phyloP scores from a whole-genome alignment of 2,797 vertebrate genomes.

The Anolis apletophallus region DNA sequence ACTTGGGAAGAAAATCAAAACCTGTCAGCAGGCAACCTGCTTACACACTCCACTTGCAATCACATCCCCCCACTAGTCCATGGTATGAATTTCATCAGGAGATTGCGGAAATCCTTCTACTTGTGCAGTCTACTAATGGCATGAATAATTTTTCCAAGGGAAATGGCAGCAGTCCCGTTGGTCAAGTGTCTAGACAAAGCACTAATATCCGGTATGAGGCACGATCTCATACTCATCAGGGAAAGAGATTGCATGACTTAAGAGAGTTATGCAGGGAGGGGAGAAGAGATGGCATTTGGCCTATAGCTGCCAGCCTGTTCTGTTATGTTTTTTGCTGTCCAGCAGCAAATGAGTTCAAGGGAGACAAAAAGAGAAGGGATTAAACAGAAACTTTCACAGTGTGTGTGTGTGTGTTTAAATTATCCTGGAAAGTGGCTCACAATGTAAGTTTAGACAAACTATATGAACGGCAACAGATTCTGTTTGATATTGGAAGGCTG shows the following conservation, averaged over 20 bases:
- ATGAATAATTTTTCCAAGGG: slow-evolving; percentile 16
- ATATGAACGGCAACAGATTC: too few relatives aligned
- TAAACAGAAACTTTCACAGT: not conserved
- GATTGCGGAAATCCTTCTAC: slow-evolving; percentile 5
- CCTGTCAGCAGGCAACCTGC: not conserved
- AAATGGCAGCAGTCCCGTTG: slow-evolving; percentile 31
- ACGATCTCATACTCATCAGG: not conserved
- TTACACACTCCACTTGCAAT: not conserved
- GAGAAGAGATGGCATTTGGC: not conserved
- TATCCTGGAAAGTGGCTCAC: too few relatives aligned
- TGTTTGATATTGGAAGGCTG: too few relatives aligned
- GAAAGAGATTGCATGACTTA: not conserved
- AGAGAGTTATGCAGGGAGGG: not conserved
- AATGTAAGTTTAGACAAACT: too few relatives aligned
- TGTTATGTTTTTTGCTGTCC: not conserved
- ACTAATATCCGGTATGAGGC: not conserved
- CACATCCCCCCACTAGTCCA: not conserved
- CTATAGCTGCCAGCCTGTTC: not conserved
- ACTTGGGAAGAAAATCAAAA: not conserved
- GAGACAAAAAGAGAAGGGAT: not conserved
- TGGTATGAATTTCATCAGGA: not conserved
- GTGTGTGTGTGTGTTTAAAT: not conserved
- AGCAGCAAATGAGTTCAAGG: not conserved
- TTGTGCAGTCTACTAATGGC: not conserved
- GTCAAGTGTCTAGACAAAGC: slow-evolving; percentile 28